Conservation (phyloP, 2,113 vertebrate genomes). For the Naja naja region DNA sequence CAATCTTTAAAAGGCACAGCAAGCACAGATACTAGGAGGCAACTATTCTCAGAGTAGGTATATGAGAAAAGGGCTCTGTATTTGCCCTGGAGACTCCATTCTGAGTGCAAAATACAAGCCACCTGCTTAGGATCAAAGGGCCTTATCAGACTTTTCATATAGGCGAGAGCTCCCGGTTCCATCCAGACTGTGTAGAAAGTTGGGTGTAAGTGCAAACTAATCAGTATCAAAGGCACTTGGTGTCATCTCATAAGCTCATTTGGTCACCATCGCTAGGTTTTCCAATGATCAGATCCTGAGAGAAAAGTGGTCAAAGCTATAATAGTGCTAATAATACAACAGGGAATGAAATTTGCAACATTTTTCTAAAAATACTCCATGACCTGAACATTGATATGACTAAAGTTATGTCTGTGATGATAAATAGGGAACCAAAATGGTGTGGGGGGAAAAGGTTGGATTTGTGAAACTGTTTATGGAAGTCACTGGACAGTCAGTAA, state of each 20-base stretch:
- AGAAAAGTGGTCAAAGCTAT: background rate
- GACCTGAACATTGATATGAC: background rate
- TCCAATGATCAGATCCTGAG: background rate
- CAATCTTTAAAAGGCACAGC: background rate
- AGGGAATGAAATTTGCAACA: background rate
- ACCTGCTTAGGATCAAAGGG: background rate
- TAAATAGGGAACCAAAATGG: background rate
- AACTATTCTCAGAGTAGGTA: background rate
- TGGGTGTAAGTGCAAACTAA: background rate
- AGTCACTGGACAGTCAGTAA: background rate
- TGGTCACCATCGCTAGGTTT: background rate
- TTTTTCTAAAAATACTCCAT: background rate
- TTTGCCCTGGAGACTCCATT: background rate
- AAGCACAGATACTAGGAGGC: background rate
- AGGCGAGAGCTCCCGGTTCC: background rate
- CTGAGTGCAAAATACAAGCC: background rate
- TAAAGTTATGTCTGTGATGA: background rate
- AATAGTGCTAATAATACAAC: background rate
- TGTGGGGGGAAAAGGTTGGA: background rate
- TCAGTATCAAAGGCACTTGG: background rate
- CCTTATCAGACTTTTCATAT: background rate
- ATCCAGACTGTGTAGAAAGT: background rate
- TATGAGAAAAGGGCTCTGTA: constrained; percentile 7
- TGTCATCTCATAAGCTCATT: background rate
- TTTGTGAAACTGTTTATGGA: background rate